Conservation (phyloP, 2,797 vertebrate genomes). For the Graptemys geographica region DNA sequence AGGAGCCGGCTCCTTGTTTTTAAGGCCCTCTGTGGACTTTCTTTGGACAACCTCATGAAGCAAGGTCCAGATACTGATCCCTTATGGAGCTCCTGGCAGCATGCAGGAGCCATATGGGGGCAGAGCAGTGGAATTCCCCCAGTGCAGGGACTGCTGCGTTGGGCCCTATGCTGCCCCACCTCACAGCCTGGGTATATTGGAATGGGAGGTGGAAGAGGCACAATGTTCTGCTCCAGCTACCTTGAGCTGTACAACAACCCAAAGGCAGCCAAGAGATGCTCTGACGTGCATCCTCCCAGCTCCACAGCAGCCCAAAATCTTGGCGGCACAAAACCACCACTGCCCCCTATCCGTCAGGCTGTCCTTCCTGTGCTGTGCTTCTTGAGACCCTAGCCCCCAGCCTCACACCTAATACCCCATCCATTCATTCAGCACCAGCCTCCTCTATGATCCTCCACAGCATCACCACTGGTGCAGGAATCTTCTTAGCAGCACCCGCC, state of each 20-base stretch:
- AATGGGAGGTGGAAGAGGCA: too few relatives aligned
- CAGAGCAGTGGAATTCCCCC: too few relatives aligned
- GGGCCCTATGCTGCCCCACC: too few relatives aligned
- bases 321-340: neutral
- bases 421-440: neutral
- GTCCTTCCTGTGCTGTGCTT: neutral
- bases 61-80: neutral
- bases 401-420: neutral
- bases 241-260: too few relatives aligned
- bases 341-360: neutral
- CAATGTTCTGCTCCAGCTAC: too few relatives aligned
- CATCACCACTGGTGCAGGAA: neutral
- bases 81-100: neutral
- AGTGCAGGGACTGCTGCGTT: too few relatives aligned
- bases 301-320: neutral
- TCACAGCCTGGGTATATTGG: too few relatives aligned
- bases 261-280: neutral
- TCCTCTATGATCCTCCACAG: neutral
- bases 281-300: neutral
- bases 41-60: neutral
- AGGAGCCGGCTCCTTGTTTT: neutral
- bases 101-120: too few relatives aligned
- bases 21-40: too few relatives aligned
- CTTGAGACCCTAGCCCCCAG: neutral
- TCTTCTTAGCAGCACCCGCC: neutral